phyloP scores from a whole-genome alignment of 1,140 invertebrate genomes.

The Cydia fagiglandana region DNA sequence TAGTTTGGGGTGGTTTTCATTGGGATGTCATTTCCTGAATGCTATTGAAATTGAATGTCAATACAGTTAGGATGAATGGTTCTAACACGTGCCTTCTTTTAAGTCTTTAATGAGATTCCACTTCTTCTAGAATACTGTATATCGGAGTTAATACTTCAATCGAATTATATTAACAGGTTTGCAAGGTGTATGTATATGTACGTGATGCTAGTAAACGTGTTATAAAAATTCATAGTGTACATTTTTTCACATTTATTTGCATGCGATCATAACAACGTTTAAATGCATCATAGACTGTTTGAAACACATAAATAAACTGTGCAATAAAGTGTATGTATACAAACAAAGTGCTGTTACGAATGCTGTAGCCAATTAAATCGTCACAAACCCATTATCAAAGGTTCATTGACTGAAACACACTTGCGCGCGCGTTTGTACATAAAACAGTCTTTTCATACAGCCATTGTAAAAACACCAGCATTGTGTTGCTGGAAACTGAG shows the following conservation, averaged over 20 bases:
- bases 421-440: conserved; percentile 58
- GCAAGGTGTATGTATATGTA: not conserved
- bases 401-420: conserved; percentile 60
- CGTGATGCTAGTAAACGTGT: not conserved
- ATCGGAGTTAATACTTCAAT: not conserved
- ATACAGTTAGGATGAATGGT: conserved; percentile 17
- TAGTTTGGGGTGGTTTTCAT: conserved; percentile 29
- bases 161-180: not conserved
- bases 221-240: not conserved
- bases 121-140: not conserved
- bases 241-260: not conserved
- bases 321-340: conserved; percentile 11
- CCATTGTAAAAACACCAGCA: conserved; percentile 61
- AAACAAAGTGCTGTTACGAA: conserved; percentile 13
- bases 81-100: not conserved
- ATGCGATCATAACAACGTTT: not conserved
- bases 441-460: conserved; percentile 61
- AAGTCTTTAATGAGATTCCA: not conserved
- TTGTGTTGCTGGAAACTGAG: conserved; percentile 62
- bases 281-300: not conserved
- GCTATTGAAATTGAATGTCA: conserved; percentile 24
- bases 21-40: conserved; percentile 27
- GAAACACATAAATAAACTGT: not conserved
- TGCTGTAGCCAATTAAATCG: conserved; percentile 18
- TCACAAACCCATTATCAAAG: conserved; percentile 41